Conservation (phyloP, 2,888 invertebrate genomes). For the Polydrusus tereticollis region DNA sequence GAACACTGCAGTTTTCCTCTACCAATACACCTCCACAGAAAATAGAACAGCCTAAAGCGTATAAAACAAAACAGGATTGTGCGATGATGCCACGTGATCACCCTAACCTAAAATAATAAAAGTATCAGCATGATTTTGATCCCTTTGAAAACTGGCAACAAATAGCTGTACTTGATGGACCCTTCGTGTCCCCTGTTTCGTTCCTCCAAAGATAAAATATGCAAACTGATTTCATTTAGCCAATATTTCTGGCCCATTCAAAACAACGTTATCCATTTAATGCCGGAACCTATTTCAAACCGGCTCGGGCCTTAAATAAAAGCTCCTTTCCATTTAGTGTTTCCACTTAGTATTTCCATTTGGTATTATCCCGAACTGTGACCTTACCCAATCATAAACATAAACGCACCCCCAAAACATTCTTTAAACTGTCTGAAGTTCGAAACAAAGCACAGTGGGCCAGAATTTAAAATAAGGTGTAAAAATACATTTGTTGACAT, state of each 20-base stretch:
- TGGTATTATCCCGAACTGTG: conserved; percentile 6
- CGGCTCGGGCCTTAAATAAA: background rate
- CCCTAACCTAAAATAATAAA: too few species aligned
- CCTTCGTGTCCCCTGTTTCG: background rate
- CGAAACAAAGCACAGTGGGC: conserved; percentile 43
- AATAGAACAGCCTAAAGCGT: too few species aligned
- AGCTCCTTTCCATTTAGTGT: background rate
- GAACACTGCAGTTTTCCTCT: too few species aligned
- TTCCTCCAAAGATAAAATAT: conserved; percentile 1
- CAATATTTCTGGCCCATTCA: background rate
- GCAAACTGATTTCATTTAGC: conserved; percentile 2
- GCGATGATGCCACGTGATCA: too few species aligned
- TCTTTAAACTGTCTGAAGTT: conserved; percentile 24
- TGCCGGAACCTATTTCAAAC: background rate
- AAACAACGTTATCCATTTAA: background rate
- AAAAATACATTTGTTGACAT: too few species aligned
- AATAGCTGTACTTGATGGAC: too few species aligned
- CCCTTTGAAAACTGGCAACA: too few species aligned
- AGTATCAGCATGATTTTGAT: too few species aligned
- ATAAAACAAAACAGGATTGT: too few species aligned
- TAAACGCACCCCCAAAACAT: conserved; percentile 23
- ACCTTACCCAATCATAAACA: conserved; percentile 22
- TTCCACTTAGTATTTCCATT: conserved; percentile 7
- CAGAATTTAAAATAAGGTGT: too few species aligned
- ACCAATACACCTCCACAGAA: too few species aligned